A percentile compares a stretch with the other conserved stretches of the same genome.
Conservation (phyloP, 30 jellyfish, hydroid and myxozoan genomes). For the Cassiopea andromeda region DNA sequence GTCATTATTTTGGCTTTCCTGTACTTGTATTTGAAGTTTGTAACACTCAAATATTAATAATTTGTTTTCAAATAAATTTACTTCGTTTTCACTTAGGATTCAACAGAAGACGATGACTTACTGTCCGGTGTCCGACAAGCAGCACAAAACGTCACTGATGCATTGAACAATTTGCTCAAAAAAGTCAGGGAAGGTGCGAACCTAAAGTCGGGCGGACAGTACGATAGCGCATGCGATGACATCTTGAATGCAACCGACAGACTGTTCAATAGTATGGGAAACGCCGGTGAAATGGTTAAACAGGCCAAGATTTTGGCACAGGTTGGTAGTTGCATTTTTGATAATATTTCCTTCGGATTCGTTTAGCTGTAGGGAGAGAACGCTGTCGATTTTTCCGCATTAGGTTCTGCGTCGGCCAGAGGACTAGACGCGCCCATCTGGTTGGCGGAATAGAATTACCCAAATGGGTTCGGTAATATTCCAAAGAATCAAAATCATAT, state of each 20-base stretch:
- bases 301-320: conserved; percentile 98
- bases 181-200: conserved; percentile 90
- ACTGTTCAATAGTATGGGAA: conserved; percentile 95
- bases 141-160: conserved; percentile 95
- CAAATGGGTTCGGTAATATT: too few relatives aligned
- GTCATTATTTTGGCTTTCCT: too few relatives aligned
- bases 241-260: conserved; percentile 95
- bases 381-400: too few relatives aligned
- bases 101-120: conserved; percentile 73
- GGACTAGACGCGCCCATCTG: too few relatives aligned
- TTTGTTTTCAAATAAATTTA: not conserved
- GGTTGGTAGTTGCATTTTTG: conserved; percentile 38
- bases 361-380: too few relatives aligned
- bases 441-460: too few relatives aligned
- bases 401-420: too few relatives aligned
- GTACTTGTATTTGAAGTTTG: too few relatives aligned
- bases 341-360: too few relatives aligned
- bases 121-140: conserved; percentile 80
- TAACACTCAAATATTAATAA: too few relatives aligned
- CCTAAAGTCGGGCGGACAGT: conserved; percentile 85
- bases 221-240: conserved; percentile 95
- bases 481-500: too few relatives aligned
- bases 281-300: conserved; percentile 97
- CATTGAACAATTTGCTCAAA: conserved; percentile 85
- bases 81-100: conserved; percentile 59